A percentile compares a stretch with the other conserved stretches of the same genome.
Evolutionary conservation across 1,140 invertebrate species (phyloP).

Genomic region (Yoshiicerus persimilis): DNA sequence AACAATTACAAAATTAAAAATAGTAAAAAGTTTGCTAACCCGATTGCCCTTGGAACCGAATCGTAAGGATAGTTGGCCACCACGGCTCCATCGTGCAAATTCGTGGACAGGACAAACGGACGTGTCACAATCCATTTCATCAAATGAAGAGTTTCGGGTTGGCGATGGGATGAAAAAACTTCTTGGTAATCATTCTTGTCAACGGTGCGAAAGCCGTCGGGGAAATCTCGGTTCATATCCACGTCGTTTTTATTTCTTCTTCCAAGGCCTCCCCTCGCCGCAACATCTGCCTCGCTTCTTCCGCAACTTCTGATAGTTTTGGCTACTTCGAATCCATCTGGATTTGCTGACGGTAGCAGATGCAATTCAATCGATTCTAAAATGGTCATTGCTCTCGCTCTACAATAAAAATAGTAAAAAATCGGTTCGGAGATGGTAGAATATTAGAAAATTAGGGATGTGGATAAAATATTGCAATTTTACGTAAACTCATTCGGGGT

Average conservation of each 20-base stretch:
- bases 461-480: not conserved
- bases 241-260: slow-evolving; percentile 75
- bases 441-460: not conserved
- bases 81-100: slow-evolving; percentile 87
- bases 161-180: slow-evolving; percentile 58
- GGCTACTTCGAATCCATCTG: slow-evolving; percentile 85
- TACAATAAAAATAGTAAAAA: not conserved
- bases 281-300: not conserved
- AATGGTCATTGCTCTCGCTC: slow-evolving; percentile 63
- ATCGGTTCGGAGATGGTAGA: too few relatives aligned
- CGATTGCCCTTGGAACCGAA: too few relatives aligned
- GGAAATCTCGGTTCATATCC: slow-evolving; percentile 87
- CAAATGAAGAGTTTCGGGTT: slow-evolving; percentile 86
- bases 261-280: slow-evolving; percentile 67
- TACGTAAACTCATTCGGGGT: too few relatives aligned
- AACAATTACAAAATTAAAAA: too few relatives aligned
- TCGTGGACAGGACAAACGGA: slow-evolving; percentile 87
- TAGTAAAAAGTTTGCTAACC: too few relatives aligned
- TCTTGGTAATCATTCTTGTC: slow-evolving; percentile 42
- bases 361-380: slow-evolving; percentile 83
- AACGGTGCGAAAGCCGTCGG: slow-evolving; percentile 69
- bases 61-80: slow-evolving; percentile 84
- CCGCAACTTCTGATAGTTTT: slow-evolving; percentile 71
- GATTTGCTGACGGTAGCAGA: slow-evolving; percentile 88
- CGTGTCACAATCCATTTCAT: slow-evolving; percentile 85